Percentiles rank a stretch among this genome's conserved stretches.
These are phyloP conservation scores for Tachycineta bicolor DNA, from an alignment of 2,113 vertebrate genomes.

Conservation along the genomic window DNA sequence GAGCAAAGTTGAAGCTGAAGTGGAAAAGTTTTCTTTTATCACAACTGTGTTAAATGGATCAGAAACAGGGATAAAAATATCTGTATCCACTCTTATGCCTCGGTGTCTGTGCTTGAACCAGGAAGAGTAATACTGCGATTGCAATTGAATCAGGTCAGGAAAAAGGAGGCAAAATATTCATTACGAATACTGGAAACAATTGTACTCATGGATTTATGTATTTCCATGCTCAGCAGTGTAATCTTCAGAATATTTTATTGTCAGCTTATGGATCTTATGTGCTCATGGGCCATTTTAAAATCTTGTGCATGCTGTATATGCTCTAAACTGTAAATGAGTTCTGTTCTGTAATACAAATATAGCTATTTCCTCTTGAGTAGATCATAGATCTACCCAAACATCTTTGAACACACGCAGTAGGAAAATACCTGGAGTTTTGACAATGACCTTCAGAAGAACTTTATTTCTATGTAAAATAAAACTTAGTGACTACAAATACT, in stretches of 20 bases:
- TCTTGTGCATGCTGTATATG: neutral
- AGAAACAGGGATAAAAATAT: neutral
- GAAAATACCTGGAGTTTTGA: neutral
- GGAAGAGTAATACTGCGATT: neutral
- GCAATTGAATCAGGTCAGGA: neutral
- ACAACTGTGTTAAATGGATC: neutral
- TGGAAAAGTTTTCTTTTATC: neutral
- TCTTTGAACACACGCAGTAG: fast-evolving
- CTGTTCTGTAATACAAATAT: neutral
- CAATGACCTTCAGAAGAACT: neutral
- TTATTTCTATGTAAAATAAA: neutral
- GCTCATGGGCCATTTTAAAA: neutral
- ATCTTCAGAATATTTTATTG: neutral
- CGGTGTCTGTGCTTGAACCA: neutral
- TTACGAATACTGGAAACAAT: neutral
- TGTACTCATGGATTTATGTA: neutral
- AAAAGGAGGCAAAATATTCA: neutral
- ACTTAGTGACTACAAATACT: neutral
- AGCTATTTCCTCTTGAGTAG: neutral
- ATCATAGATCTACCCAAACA: neutral
- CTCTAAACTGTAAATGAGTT: neutral
- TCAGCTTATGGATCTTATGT: neutral
- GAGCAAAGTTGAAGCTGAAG: neutral
- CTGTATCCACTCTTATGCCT: neutral
- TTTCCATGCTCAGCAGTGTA: neutral